phyloP scores from a whole-genome alignment of 2,797 vertebrate genomes.

The Melanotaenia trifasciata region DNA sequence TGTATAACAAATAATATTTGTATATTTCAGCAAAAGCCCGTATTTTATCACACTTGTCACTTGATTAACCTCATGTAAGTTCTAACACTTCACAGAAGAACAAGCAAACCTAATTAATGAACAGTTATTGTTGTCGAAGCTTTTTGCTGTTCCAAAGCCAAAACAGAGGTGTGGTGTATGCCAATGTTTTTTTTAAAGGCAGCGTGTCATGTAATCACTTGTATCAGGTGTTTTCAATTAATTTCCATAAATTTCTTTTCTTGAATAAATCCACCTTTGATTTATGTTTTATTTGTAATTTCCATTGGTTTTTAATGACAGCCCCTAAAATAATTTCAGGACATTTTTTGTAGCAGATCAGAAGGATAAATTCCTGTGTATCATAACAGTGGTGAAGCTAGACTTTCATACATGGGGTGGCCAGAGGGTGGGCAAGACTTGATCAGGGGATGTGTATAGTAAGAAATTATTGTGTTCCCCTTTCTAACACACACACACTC shows the following conservation, averaged over 20 bases:
- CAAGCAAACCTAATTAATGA: background rate
- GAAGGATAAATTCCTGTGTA: background rate
- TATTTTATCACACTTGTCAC: background rate
- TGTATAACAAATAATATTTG: background rate
- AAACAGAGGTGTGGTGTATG: conserved; percentile 3
- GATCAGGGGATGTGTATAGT: too few relatives aligned
- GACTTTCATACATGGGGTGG: too few relatives aligned
- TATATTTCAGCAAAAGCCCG: conserved; percentile 7
- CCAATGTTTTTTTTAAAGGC: background rate
- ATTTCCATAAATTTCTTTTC: background rate
- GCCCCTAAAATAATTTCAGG: conserved; percentile 2
- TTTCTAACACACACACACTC: too few relatives aligned
- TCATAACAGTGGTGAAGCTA: background rate
- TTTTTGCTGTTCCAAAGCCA: conserved; percentile 1
- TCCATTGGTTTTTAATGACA: conserved; percentile 33
- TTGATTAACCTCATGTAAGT: conserved; percentile 21
- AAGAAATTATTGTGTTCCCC: too few relatives aligned
- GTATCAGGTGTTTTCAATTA: conserved; percentile 7
- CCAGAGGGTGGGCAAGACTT: too few relatives aligned
- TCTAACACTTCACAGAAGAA: background rate
- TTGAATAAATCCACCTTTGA: conserved; percentile 1
- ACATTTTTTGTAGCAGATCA: conserved; percentile 14
- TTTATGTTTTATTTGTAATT: conserved; percentile 10
- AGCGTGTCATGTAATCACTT: conserved; percentile 11
- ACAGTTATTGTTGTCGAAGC: background rate